Percentiles rank a stretch among this genome's conserved stretches.
Conservation (phyloP, 2,888 invertebrate species). For the Drosophila mercatorum region DNA sequence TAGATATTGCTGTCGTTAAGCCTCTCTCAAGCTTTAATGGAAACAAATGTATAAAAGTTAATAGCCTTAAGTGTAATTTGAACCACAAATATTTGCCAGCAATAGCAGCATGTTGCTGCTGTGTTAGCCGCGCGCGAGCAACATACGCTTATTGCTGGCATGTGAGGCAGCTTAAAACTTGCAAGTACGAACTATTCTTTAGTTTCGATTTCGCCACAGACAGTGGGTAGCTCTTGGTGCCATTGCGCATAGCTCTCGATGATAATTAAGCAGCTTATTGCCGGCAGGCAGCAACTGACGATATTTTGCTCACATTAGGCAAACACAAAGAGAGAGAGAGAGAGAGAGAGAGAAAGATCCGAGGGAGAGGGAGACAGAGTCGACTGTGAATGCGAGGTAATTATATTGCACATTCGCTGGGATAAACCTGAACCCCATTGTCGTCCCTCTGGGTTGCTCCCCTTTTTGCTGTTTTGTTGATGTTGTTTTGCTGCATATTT, state of each 20-base stretch:
- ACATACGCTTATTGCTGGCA: neutral
- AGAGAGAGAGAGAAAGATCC: constrained; percentile 2
- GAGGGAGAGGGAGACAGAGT: neutral
- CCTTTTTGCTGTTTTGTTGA: neutral
- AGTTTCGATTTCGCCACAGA: constrained; percentile 4
- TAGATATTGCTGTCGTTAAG: neutral
- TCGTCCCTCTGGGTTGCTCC: constrained; percentile 13
- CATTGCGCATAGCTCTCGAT: constrained; percentile 12
- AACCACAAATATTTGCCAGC: neutral
- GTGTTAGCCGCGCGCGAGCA: constrained; percentile 5
- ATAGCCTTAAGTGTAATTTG: neutral
- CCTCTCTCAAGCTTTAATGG: neutral
- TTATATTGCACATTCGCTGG: constrained; percentile 56
- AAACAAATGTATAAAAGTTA: neutral
- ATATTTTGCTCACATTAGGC: constrained; percentile 40
- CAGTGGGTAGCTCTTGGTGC: neutral
- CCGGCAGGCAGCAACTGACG: constrained; percentile 19
- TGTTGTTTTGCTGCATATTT: constrained; percentile 42
- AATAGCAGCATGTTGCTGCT: constrained; percentile 2
- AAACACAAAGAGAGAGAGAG: constrained; percentile 17
- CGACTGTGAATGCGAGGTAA: constrained; percentile 58
- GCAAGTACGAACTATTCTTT: constrained; percentile 1
- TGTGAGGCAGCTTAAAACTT: neutral
- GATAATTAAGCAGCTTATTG: constrained; percentile 42
- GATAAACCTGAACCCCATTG: constrained; percentile 43